Evolutionary conservation across 2,888 invertebrate genomes (phyloP), one percentile per base, ranked within the genome.

Genomic region (Oligia strigilis): DNA sequence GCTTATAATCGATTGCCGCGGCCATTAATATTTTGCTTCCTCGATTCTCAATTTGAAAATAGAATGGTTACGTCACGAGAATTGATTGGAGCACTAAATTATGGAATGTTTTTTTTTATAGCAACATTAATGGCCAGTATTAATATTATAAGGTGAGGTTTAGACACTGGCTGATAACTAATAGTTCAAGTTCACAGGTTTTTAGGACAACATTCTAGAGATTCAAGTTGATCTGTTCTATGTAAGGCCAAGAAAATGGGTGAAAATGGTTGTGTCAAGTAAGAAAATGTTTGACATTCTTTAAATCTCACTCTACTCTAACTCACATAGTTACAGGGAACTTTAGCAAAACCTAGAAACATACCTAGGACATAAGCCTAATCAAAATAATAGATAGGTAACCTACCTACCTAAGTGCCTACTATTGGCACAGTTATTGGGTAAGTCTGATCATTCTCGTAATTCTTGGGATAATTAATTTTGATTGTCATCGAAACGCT

Each of bases 1-100:
- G 84, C 74, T 67, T 66, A 3, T 79, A 87, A 85, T 88, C 87
- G 85, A 84, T 80, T 79, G 49, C 66, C 29, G 62, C 66, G 58
- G 64, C 72, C 55, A 80, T 84, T 77, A 77, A 58, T 43, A 82
- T 81, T 64, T 65, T 71, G 76, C 78, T 88, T 69, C 79, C 72
- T 78, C 79, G 55, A 80, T 80, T 85, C 78, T 75, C 65, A 23
- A 80, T 84, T 80, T 67, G 40, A 84, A 84, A 78, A 82, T 78
- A 65, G 69, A 70, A 36, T 79, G 73, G 69, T 76, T 79, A 79
- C 81, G 72, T 80, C 77, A 83, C 75, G 72, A 70, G 29, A n/a
- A 60, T 46, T 81, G 43, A 84, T 80, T 77, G 75, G 66, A 5
- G 4, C 40, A 23, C 4, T 46, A 40, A 58, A 55, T 49, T 23